Evolutionary conservation across 2,888 invertebrate species (phyloP), one percentile per base, ranked within the genome.

Genomic region (Pollenia amentaria): DNA sequence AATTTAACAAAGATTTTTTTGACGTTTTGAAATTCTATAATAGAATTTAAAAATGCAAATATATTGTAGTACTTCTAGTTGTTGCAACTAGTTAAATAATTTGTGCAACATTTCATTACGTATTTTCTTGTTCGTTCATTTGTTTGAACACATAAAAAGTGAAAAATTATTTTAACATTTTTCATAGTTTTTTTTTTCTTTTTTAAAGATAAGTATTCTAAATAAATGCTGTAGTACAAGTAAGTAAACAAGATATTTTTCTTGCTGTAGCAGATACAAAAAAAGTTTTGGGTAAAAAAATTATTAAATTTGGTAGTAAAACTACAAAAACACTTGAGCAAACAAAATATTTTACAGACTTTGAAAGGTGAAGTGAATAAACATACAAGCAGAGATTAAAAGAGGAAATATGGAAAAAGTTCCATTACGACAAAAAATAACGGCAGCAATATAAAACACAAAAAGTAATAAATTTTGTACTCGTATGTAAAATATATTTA

Each of bases 241-340:
- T 46, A 73, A 67, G 73, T 55, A 73, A 67, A 73, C 81, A 75
- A 67, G 60, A 14, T 57, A 51, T 67, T 70, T 69, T 40, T 29
- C 16, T 53, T 55, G 55, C 8, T 38, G 12, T 64, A 12, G 9
- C 42, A 11, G 14, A 51, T 60, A 29, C 67, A 29, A 29, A 40
- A 48, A 38, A 11, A 8, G 4, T 12, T 0, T 44, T 21, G 29
- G 14, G 18, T 1, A 57, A 67, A 69, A 77, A 76, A 55, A 44
- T 70, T 77, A 72, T 84, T 72, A 84, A 77, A 65, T 42, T 65
- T 72, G n/a, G 21, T 40, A 18, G 44, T 80, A 42, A 78, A 84
- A 75, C 84, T 29, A 72, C 57, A 72, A 16, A 69, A 78, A 73
- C 73, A 73, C 40, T 78, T 60, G 21, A 53, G 38, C 57, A 65